Conservation (phyloP, 1,140 invertebrate genomes). For the Steinernema khuongi region DNA sequence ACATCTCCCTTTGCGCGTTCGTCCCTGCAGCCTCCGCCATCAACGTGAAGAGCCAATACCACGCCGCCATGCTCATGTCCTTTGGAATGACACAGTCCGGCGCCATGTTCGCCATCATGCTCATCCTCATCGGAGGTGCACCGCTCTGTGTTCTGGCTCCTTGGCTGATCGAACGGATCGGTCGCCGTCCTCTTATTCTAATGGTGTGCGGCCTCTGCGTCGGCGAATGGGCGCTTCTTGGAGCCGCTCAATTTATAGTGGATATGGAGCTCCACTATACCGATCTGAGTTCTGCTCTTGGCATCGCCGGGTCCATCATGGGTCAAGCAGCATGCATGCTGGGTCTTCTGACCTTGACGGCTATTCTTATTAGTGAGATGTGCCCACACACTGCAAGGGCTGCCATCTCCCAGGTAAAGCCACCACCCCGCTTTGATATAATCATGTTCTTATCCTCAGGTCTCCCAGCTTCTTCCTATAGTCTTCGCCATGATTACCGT, state of each 20-base stretch:
- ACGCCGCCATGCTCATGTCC: slow-evolving; percentile 40
- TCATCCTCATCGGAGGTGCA: background rate
- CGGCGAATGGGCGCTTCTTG: background rate
- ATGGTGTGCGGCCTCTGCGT: background rate
- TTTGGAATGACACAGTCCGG: slow-evolving; percentile 35
- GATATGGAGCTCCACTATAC: background rate
- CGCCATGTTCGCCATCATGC: slow-evolving; percentile 3
- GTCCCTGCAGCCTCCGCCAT: slow-evolving; percentile 30
- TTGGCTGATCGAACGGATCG: background rate
- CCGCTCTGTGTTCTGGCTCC: background rate
- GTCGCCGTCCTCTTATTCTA: background rate
- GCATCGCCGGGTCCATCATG: background rate
- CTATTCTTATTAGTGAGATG: slow-evolving; percentile 8
- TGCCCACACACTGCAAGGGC: background rate
- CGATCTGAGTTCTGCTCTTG: background rate
- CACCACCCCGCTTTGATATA: background rate
- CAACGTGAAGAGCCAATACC: slow-evolving; percentile 39
- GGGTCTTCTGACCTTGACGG: background rate
- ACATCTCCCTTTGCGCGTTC: slow-evolving; percentile 23
- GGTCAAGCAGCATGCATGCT: background rate
- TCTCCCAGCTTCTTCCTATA: background rate
- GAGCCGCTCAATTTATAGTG: background rate
- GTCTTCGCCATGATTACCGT: background rate
- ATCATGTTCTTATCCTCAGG: background rate
- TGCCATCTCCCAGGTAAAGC: background rate